Conservation (phyloP, 1,140 invertebrate species). For the Anastrepha obliqua region DNA sequence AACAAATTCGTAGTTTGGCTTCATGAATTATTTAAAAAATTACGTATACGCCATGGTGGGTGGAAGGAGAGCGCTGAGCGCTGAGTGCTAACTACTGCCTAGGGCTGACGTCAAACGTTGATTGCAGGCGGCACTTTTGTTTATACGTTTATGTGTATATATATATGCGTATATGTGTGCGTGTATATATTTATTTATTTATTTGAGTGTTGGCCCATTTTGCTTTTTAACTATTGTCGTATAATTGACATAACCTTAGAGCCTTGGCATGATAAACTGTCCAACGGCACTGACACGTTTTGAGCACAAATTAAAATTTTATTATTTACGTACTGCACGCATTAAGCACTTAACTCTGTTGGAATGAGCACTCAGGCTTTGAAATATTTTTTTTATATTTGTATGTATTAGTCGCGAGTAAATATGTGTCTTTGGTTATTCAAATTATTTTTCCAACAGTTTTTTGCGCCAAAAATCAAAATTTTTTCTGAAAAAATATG, state of each 20-base stretch:
- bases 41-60: constrained; percentile 31
- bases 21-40: constrained; percentile 40
- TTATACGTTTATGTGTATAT: background rate
- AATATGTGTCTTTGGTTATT: background rate
- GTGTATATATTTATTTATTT: background rate
- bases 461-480: no score
- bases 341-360: background rate
- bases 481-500: no score
- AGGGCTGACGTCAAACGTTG: constrained; percentile 24
- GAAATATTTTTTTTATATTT: background rate
- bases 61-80: background rate
- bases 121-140: background rate
- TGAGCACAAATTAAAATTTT: constrained; percentile 26
- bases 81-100: background rate
- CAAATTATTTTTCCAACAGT: no score
- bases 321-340: constrained; percentile 2
- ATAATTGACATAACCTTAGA: constrained; percentile 1
- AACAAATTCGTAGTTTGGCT: background rate
- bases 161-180: background rate
- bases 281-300: constrained; percentile 29
- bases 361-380: background rate
- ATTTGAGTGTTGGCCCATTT: background rate
- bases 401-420: background rate
- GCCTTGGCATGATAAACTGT: constrained; percentile 30
- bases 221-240: background rate